phyloP scores from a whole-genome alignment of 2,888 invertebrate genomes.

The Embidobia sp. region DNA sequence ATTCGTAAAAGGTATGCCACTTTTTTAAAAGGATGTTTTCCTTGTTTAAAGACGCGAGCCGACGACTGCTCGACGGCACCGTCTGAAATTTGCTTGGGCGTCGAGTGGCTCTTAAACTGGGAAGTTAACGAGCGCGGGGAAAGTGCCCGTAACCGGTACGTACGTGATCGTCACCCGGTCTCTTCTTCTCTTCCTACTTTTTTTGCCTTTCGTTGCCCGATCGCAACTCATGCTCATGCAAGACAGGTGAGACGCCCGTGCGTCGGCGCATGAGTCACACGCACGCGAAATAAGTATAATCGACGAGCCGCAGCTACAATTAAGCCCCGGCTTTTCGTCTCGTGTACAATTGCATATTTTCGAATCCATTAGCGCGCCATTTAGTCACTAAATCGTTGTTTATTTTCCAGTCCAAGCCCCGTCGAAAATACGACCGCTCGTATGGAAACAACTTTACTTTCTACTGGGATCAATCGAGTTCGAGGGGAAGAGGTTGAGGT shows the following conservation, averaged over 20 bases:
- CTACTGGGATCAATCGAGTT: conserved; percentile 34
- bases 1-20: conserved; percentile 25
- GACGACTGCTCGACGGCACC: too few species aligned
- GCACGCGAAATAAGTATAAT: conserved; percentile 27
- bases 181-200: conserved; percentile 41
- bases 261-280: conserved; percentile 48
- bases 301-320: conserved; percentile 14
- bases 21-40: conserved; percentile 33
- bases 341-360: conserved; percentile 34
- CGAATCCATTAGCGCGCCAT: conserved; percentile 7
- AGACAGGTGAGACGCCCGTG: conserved; percentile 49
- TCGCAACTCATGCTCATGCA: conserved; percentile 13
- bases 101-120: conserved; percentile 56
- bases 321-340: too few species aligned
- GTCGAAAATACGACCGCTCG: conserved; percentile 9
- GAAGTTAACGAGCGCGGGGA: conserved; percentile 65
- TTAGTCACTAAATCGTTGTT: conserved; percentile 46
- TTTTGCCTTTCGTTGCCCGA: conserved; percentile 25
- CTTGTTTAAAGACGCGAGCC: conserved; percentile 12
- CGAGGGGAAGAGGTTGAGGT: conserved; percentile 34
- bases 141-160: conserved; percentile 62
- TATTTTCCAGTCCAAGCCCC: conserved; percentile 20
- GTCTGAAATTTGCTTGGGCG: conserved; percentile 48
- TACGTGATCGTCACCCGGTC: conserved; percentile 37
- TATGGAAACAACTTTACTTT: conserved; percentile 36